Percentiles rank a stretch among this genome's conserved stretches.
phyloP scores from a whole-genome alignment of 2,888 invertebrate species.

The Philereme vetulata region DNA sequence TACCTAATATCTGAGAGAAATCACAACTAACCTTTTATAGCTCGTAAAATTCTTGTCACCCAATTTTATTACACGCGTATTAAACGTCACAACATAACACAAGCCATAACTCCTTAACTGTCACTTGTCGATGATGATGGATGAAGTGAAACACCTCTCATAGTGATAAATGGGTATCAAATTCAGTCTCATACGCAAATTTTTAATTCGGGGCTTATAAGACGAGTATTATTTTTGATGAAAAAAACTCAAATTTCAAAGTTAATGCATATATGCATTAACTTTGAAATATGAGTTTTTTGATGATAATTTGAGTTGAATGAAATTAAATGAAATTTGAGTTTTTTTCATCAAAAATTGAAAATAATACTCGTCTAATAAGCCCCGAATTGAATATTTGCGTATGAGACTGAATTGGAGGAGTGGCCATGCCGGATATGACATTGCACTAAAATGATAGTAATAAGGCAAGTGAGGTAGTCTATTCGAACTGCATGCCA shows the following conservation, averaged over 20 bases:
- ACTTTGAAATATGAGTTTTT: too few species aligned
- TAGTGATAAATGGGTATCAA: slow-evolving; percentile 8
- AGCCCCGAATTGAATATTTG: too few species aligned
- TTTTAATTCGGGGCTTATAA: neutral
- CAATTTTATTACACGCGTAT: slow-evolving; percentile 35
- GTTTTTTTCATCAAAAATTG: too few species aligned
- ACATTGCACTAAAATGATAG: too few species aligned
- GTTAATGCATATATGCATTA: too few species aligned
- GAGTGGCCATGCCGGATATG: too few species aligned
- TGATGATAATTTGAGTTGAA: too few species aligned
- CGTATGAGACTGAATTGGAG: too few species aligned
- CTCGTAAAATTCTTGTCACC: slow-evolving; percentile 35
- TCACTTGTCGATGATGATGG: slow-evolving; percentile 13
- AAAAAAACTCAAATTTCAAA: neutral
- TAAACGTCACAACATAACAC: slow-evolving; percentile 11
- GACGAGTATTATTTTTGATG: neutral
- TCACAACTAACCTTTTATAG: slow-evolving; percentile 31
- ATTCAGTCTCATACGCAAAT: neutral
- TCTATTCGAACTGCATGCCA: too few species aligned
- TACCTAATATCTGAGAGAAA: slow-evolving; percentile 30
- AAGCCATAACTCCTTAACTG: slow-evolving; percentile 9
- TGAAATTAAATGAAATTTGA: too few species aligned
- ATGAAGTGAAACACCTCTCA: slow-evolving; percentile 2
- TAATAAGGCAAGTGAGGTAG: too few species aligned
- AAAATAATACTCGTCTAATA: too few species aligned